Conservation (phyloP, 2,113 vertebrate genomes). For the Gorsachius goisagi region DNA sequence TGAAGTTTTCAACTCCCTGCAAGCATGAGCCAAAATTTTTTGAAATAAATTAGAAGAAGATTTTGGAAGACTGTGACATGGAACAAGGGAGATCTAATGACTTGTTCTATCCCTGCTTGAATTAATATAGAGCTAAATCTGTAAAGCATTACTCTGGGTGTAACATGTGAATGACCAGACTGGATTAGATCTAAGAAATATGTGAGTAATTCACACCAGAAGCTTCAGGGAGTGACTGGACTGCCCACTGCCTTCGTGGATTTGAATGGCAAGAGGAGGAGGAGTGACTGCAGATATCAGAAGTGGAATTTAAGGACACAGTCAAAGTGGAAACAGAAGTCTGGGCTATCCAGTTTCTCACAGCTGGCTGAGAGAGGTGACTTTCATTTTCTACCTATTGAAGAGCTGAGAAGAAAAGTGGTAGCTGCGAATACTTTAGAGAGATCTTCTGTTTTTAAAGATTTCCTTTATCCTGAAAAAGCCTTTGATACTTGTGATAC, state of each 20-base stretch:
- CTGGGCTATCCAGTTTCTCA: neutral
- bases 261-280: neutral
- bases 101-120: neutral
- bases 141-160: neutral
- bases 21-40: neutral
- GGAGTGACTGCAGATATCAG: neutral
- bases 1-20: neutral
- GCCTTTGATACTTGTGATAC: neutral
- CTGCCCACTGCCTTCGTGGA: neutral
- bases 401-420: neutral
- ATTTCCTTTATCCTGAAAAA: neutral
- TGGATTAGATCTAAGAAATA: neutral
- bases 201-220: neutral
- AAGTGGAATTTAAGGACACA: neutral
- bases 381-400: neutral
- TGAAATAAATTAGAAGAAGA: neutral
- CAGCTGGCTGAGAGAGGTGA: neutral
- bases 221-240: neutral
- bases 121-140: neutral
- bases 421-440: neutral
- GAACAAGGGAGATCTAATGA: neutral
- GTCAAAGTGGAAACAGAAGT: neutral
- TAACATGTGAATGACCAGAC: neutral
- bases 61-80: neutral
- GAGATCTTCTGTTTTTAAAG: neutral